Conservation (phyloP, 2,113 vertebrate genomes). For the Atractosteus spatula region DNA sequence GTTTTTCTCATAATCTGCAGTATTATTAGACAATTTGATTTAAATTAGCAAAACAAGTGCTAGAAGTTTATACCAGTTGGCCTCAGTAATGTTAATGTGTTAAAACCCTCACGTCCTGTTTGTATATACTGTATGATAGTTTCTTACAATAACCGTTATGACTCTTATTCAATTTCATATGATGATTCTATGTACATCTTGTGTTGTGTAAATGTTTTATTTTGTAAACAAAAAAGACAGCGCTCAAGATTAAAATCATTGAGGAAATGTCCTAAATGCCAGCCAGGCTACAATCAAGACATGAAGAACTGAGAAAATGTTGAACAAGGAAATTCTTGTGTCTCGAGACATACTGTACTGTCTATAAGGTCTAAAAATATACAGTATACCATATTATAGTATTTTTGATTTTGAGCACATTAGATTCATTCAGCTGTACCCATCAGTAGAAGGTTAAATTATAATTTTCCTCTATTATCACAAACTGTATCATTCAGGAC, state of each 20-base stretch:
- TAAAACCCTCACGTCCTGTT: no score
- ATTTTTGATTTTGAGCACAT: constrained; percentile 27
- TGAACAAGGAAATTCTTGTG: constrained; percentile 31
- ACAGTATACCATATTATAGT: constrained; percentile 35
- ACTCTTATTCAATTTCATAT: constrained; percentile 15
- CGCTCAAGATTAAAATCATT: constrained; percentile 13
- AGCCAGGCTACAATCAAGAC: constrained; percentile 29
- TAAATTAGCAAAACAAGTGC: no score
- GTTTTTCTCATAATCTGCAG: no score
- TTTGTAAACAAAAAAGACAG: constrained; percentile 35
- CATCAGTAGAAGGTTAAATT: constrained; percentile 31
- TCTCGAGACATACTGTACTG: constrained; percentile 34
- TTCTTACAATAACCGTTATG: no score
- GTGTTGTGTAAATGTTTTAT: constrained; percentile 17
- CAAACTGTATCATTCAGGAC: constrained; percentile 18
- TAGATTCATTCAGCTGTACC: constrained; percentile 37
- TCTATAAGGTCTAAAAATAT: constrained; percentile 47
- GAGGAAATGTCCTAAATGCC: constrained; percentile 30
- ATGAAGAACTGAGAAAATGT: constrained; percentile 45
- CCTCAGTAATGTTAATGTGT: no score
- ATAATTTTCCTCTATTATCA: constrained; percentile 35
- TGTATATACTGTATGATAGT: no score
- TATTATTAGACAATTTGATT: no score
- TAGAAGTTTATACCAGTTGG: no score
- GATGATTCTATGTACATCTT: constrained; percentile 36